Conservation (phyloP, 2,113 vertebrate genomes). For the Scomber colias region DNA sequence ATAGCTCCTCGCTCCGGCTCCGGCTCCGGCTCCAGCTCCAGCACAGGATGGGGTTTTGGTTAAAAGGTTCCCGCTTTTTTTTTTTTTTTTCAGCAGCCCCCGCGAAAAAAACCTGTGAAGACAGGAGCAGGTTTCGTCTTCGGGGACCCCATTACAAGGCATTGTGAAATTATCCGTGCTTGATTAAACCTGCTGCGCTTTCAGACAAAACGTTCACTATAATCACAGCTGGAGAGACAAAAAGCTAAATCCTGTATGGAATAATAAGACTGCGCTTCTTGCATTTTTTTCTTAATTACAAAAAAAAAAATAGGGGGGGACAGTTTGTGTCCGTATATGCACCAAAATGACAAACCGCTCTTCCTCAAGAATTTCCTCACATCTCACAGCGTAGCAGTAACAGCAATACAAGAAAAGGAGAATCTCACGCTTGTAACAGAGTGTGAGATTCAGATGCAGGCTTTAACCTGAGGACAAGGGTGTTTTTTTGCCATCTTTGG, state of each 20-base stretch:
- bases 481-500: slow-evolving; percentile 30
- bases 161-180: slow-evolving; percentile 67
- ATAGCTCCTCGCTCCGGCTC: slow-evolving; percentile 61
- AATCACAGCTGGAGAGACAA: slow-evolving; percentile 70
- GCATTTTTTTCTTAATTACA: slow-evolving; percentile 42
- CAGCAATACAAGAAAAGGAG: slow-evolving; percentile 34
- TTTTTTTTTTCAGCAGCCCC: slow-evolving; percentile 1
- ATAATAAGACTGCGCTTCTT: slow-evolving; percentile 42
- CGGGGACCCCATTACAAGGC: slow-evolving; percentile 69
- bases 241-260: slow-evolving; percentile 45
- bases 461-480: slow-evolving; percentile 60
- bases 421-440: slow-evolving; percentile 61
- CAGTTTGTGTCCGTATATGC: neutral
- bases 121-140: slow-evolving; percentile 68
- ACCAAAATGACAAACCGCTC: slow-evolving; percentile 5
- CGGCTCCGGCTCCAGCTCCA: slow-evolving; percentile 35
- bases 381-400: slow-evolving; percentile 28
- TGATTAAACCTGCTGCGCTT: slow-evolving; percentile 71
- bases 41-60: slow-evolving; percentile 58
- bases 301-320: slow-evolving; percentile 6
- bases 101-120: slow-evolving; percentile 47
- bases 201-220: slow-evolving; percentile 62
- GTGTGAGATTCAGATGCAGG: slow-evolving; percentile 61
- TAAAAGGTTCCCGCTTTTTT: slow-evolving; percentile 68
- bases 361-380: slow-evolving; percentile 24